phyloP scores from a whole-genome alignment of 2,797 vertebrate species.

The Rachycentron canadum region DNA sequence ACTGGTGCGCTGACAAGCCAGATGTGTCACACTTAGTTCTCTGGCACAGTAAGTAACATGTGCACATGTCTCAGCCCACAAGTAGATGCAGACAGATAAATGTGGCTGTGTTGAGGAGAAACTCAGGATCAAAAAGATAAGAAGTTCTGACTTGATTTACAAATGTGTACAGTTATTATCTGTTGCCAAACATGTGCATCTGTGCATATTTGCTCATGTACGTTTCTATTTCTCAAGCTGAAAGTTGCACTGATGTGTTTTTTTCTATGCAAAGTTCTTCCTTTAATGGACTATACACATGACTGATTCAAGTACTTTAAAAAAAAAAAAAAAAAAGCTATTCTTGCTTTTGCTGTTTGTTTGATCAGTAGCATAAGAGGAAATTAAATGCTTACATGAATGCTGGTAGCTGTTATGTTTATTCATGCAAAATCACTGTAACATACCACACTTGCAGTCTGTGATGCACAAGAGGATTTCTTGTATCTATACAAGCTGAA shows the following conservation, averaged over 20 bases:
- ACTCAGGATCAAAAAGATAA: constrained; percentile 27
- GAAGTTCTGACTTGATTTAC: constrained; percentile 4
- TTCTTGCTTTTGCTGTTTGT: neutral
- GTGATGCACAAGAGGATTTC: neutral
- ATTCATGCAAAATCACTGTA: no score
- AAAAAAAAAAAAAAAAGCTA: neutral
- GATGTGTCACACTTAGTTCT: constrained; percentile 34
- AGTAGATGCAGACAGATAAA: constrained; percentile 56
- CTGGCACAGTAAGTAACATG: constrained; percentile 15
- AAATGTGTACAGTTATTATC: neutral
- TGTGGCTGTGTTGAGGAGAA: constrained; percentile 5
- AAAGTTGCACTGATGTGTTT: neutral
- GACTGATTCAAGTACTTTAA: neutral
- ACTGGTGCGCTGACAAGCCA: constrained; percentile 30
- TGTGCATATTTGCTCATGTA: neutral
- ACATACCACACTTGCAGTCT: neutral
- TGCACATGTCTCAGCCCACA: constrained; percentile 24
- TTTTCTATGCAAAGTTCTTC: neutral
- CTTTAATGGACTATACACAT: neutral
- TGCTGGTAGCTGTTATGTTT: neutral
- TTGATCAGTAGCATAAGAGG: neutral
- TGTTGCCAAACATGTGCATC: neutral
- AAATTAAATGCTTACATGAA: neutral
- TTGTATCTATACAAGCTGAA: neutral
- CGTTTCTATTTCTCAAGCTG: neutral